Conservation (phyloP, 2,888 invertebrate genomes). For the Philereme vetulata region DNA sequence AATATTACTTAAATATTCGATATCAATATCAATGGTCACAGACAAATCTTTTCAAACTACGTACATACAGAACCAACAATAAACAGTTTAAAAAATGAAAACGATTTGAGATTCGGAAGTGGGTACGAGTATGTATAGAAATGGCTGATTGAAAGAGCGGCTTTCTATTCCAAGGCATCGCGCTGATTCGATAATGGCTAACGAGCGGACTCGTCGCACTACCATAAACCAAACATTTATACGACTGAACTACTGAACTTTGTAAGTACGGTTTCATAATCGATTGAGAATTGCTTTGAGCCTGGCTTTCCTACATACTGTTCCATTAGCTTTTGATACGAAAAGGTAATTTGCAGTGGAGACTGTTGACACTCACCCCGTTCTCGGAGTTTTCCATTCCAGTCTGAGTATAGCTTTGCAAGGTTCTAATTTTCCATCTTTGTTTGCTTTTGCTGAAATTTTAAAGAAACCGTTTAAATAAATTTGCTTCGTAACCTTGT, state of each 20-base stretch:
- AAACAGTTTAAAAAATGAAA: no score
- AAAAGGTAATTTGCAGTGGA: background rate
- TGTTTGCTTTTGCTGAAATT: conserved; percentile 92
- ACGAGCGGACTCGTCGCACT: conserved; percentile 23
- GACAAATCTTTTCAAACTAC: no score
- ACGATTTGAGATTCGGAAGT: no score
- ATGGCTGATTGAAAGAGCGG: conserved; percentile 16
- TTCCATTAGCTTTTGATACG: background rate
- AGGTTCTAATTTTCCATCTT: conserved; percentile 95
- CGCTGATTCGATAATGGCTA: conserved; percentile 25
- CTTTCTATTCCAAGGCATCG: conserved; percentile 32
- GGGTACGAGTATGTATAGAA: background rate
- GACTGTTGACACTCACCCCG: conserved; percentile 85
- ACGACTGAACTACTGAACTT: conserved; percentile 19
- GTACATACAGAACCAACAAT: no score
- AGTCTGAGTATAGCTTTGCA: conserved; percentile 98
- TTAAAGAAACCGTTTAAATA: background rate
- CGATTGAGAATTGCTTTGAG: conserved; percentile 8
- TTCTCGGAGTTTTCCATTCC: conserved; percentile 95
- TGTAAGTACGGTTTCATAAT: conserved; percentile 18
- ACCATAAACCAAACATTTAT: conserved; percentile 7
- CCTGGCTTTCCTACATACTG: background rate
- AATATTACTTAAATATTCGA: no score
- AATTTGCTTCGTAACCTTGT: no score
- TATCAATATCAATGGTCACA: no score